Evolutionary conservation across 2,797 vertebrate species (phyloP).

Genomic region (Anguilla marmorata): DNA sequence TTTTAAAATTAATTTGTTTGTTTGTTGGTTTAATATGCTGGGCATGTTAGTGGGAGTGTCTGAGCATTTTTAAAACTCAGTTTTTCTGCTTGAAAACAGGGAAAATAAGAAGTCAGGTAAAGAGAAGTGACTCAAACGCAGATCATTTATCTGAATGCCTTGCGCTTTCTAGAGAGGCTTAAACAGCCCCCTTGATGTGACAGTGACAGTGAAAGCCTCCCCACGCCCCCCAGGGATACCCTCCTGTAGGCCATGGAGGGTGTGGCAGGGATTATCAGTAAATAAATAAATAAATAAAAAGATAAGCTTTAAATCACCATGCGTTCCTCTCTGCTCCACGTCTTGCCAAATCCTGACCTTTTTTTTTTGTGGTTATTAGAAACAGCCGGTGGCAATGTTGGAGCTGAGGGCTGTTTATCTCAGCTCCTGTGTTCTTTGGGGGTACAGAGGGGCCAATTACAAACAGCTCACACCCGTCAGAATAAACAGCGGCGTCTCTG

Average conservation of each 20-base stretch:
- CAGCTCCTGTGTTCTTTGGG: neutral
- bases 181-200: constrained; percentile 34
- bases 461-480: constrained; percentile 27
- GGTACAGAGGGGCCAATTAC: constrained; percentile 26
- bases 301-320: constrained; percentile 46
- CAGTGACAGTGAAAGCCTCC: neutral
- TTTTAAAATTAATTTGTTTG: neutral
- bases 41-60: neutral
- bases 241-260: neutral
- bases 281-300: constrained; percentile 32
- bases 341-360: constrained; percentile 23
- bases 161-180: constrained; percentile 37
- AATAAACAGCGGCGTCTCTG: constrained; percentile 30
- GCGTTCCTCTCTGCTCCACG: constrained; percentile 20
- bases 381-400: neutral
- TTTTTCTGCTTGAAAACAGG: neutral
- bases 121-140: neutral
- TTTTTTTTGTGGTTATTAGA: constrained; percentile 24
- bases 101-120: neutral
- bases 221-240: neutral
- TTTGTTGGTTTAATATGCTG: neutral
- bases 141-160: neutral
- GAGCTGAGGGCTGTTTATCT: constrained; percentile 31
- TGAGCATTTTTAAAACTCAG: neutral
- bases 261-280: neutral